Conservation (phyloP, 2,888 invertebrate genomes). For the Volucella inflata region DNA sequence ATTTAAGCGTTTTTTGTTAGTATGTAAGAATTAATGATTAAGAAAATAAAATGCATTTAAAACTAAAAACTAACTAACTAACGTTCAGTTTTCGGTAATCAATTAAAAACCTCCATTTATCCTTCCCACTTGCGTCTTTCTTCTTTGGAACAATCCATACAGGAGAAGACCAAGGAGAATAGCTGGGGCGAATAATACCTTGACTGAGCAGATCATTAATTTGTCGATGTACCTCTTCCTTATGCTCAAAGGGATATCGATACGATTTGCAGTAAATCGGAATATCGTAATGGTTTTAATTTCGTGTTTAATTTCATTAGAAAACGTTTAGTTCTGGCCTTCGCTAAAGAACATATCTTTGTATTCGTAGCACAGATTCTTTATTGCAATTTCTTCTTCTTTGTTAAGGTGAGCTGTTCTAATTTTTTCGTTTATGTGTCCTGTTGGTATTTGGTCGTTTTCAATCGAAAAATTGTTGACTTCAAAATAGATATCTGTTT, state of each 20-base stretch:
- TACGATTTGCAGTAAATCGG: neutral
- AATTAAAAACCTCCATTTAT: neutral
- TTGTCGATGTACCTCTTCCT: neutral
- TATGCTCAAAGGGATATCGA: slow-evolving; percentile 20
- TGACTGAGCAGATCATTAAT: neutral
- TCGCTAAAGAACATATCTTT: too few relatives aligned
- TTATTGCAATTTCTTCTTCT: slow-evolving; percentile 45
- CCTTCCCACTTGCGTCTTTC: neutral
- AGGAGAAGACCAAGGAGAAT: too few relatives aligned
- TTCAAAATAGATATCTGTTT: slow-evolving; percentile 31
- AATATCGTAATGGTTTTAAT: neutral
- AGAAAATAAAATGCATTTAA: too few relatives aligned
- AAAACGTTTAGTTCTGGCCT: neutral
- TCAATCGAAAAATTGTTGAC: slow-evolving; percentile 27
- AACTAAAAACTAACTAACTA: too few relatives aligned
- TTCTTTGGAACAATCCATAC: too few relatives aligned
- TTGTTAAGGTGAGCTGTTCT: slow-evolving; percentile 55
- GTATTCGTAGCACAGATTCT: slow-evolving; percentile 35
- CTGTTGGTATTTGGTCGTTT: slow-evolving; percentile 9
- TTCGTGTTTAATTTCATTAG: neutral
- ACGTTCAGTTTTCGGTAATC: neutral
- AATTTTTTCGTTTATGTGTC: too few relatives aligned
- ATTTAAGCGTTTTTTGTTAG: too few relatives aligned
- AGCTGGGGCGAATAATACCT: too few relatives aligned
- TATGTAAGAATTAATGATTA: too few relatives aligned